Percentiles rank a stretch among this genome's conserved stretches.
These are phyloP conservation scores for Pogona vitticeps DNA, from an alignment of 2,113 vertebrate species.

Conservation along the genomic window DNA sequence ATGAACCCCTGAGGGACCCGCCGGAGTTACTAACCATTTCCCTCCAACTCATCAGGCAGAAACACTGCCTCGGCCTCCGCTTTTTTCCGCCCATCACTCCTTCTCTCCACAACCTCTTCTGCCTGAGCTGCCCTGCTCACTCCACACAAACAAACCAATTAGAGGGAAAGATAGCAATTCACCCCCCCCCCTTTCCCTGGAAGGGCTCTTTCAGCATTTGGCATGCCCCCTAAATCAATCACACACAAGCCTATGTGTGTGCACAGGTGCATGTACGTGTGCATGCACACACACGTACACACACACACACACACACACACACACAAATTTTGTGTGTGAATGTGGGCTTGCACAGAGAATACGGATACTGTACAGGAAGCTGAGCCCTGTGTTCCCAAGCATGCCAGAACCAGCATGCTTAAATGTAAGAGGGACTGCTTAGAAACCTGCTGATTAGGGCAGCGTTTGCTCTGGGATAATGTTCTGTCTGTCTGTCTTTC, in stretches of 20 bases:
- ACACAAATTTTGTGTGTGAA: no score
- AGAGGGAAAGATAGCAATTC: conserved; percentile 69
- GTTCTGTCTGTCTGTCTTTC: not conserved
- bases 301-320: no score
- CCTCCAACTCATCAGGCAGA: conserved; percentile 74
- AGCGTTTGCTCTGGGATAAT: no score
- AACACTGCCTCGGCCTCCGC: conserved; percentile 53
- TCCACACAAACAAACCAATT: conserved; percentile 80
- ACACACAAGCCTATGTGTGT: rapidly evolving
- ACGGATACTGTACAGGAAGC: no score
- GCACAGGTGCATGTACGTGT: not conserved
- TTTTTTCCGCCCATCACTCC: conserved; percentile 73
- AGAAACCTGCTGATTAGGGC: no score
- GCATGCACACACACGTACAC: not conserved
- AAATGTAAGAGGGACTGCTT: no score
- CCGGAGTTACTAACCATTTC: conserved; percentile 74
- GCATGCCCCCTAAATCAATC: conserved; percentile 19
- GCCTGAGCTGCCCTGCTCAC: conserved; percentile 57
- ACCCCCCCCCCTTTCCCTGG: conserved; percentile 52
- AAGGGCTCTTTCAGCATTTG: conserved; percentile 70
- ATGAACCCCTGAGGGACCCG: conserved; percentile 83
- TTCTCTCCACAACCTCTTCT: conserved; percentile 61
- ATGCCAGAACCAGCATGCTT: no score
- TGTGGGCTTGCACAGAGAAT: no score
- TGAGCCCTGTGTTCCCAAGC: no score